Base-by-base conservation (phyloP, 2,797 vertebrate species). In the Phalanger gymnotis region DNA sequence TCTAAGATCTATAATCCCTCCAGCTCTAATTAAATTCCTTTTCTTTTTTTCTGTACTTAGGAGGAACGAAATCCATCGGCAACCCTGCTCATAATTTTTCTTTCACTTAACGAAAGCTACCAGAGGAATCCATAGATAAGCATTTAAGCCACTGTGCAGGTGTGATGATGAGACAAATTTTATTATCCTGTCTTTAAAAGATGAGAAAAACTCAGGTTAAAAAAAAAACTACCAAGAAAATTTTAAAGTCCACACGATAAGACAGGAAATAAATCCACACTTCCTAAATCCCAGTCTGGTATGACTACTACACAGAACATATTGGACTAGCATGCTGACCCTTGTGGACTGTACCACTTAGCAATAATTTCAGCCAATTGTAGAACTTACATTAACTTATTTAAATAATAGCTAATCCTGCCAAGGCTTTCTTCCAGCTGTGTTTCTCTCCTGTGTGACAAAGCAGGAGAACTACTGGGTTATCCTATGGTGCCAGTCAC, bases 111-210 rank as follows among this genome's bases (percentile, higher is more conserved):
- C 91, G 81, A 56, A 10, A 28, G 5, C 90, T 6, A 92, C 93
- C 97, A 90, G 91, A 0, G 0, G 61, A 55, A 73, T 1, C 3
- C 92, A 89, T 2, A 30, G 4, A 53, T 93, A 95, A 92, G 66
- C 61, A 92, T 91, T 57, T 12, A 94, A 73, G 91, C 25, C 47
- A 95, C 94, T 96, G 92, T 54, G 92, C 54, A 93, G 93, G 57
- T 58, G 90, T 19, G 40, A 91, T 91, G 93, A 95, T 73, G 57
- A 57, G 92, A 96, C 95, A 95, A 31, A 94, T 95, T 91, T 54
- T 55, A 52, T 92, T 13, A 7, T 81, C 91, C 94, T 61, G n/a
- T 66, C 92, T 91, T 91, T 90, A 27, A 61, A 30, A 95, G 54
- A 58, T 3, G 52, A n/a, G 93, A 61, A 90, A 90, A 93, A 52